Conservation (phyloP, 2,888 invertebrate genomes). For the Pterostichus madidus region DNA sequence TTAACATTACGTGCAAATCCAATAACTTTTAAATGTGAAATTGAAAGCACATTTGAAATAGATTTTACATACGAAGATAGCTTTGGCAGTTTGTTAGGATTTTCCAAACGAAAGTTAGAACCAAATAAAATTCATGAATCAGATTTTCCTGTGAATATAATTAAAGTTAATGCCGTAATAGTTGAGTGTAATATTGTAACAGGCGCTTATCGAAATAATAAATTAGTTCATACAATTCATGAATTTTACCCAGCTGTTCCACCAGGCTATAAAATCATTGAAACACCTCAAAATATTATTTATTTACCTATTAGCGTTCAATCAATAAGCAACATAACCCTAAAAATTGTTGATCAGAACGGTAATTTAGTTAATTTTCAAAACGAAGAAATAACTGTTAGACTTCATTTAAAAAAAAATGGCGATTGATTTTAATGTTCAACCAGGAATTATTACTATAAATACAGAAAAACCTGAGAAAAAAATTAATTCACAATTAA, state of each 20-base stretch:
- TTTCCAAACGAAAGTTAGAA: constrained; percentile 66
- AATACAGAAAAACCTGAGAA: neutral
- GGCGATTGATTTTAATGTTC: neutral
- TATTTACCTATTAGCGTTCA: constrained; percentile 72
- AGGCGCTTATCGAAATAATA: constrained; percentile 71
- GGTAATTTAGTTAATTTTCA: constrained; percentile 72
- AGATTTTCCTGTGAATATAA: constrained; percentile 72
- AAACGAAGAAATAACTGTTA: constrained; percentile 71
- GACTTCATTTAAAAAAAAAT: constrained; percentile 58
- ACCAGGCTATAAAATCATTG: constrained; percentile 73
- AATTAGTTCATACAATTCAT: constrained; percentile 72
- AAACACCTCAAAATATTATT: constrained; percentile 72
- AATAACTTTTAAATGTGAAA: constrained; percentile 19
- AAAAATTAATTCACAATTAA: neutral
- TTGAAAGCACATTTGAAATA: constrained; percentile 1
- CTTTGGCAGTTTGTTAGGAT: constrained; percentile 71
- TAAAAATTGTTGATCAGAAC: constrained; percentile 72
- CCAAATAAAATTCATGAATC: constrained; percentile 69
- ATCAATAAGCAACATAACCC: constrained; percentile 70
- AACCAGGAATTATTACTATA: neutral
- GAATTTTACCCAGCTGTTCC: constrained; percentile 72
- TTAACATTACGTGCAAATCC: no score
- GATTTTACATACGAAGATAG: constrained; percentile 61
- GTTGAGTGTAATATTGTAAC: constrained; percentile 71
- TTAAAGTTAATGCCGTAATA: constrained; percentile 71